Evolutionary conservation across 2,797 vertebrate genomes (phyloP), one percentile per base, ranked within the genome.

Genomic region (Chaunax sp.): DNA sequence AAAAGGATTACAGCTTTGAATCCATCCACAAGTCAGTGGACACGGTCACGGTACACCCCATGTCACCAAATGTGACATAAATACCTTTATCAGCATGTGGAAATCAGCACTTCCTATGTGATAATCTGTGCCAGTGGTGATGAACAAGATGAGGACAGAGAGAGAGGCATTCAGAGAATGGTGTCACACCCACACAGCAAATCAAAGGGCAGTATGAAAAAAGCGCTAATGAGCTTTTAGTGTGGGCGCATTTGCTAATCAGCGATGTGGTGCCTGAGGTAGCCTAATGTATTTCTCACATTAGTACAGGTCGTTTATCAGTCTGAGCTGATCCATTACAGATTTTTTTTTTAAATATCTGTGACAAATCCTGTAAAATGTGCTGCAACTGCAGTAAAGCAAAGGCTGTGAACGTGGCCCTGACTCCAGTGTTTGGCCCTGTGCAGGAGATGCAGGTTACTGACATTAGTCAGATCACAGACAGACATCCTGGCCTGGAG

Each of bases 161-260:
- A 64, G 37, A 38, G 59, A 58, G 56, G 15, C 37, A 33, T 35
- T 56, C 47, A 41, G 59, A 66, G 64, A 57, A 75, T 47, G 59
- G 62, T 69, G 60, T 83, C 56, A 71, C 69, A 68, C 81, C 81
- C 75, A 86, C 80, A 72, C 69, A 66, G 77, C 61, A 75, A 77
- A 86, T 77, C 72, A 75, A 78, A 84, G 68, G 63, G 65, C 67
- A 74, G 59, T 30, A 38, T 69, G 28, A 28, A 40, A 47, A 63
- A 67, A 45, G 53, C 6, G 1, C 28, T 72, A 65, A 77, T 80
- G 62, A 67, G 52, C 57, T 77, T 73, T 75, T 78, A 78, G 75
- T 69, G 78, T 23, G 5, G 28, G n/a, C n/a, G n/a, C n/a, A n/a
- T 77, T 77, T 73, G 60, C 62, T 77, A 77, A 79, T 83, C 70